Conservation (phyloP, 2,113 vertebrate genomes). For the Circaetus cinerascens region DNA sequence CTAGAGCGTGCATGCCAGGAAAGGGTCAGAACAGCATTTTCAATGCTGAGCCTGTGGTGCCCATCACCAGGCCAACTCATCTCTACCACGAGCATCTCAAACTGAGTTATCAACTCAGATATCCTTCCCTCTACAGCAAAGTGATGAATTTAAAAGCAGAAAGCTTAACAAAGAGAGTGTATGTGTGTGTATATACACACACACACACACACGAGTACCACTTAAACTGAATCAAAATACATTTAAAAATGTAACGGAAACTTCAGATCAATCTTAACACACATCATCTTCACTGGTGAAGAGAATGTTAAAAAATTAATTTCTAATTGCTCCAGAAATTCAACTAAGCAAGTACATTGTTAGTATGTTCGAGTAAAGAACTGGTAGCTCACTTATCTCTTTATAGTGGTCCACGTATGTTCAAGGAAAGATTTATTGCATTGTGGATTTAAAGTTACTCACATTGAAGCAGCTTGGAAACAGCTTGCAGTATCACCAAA, state of each 20-base stretch:
- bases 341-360: fast-evolving
- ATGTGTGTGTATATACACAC: neutral
- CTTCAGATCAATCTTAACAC: neutral
- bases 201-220: fast-evolving
- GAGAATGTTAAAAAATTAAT: neutral
- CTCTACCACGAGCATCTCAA: neutral
- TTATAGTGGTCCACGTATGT: neutral
- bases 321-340: neutral
- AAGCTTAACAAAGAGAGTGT: neutral
- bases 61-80: neutral
- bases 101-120: neutral
- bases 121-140: neutral
- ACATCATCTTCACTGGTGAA: neutral
- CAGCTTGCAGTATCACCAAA: neutral
- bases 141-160: neutral
- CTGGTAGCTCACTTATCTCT: neutral
- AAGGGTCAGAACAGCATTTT: neutral
- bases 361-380: neutral
- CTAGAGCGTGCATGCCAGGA: neutral
- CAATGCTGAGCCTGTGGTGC: neutral
- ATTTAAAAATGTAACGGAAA: neutral
- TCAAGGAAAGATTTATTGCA: neutral
- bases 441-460: neutral
- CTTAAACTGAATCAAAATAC: neutral
- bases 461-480: neutral